A percentile compares a stretch with the other conserved stretches of the same genome.
These are phyloP conservation scores for Collichthys lucidus DNA, from an alignment of 2,113 vertebrate species.

Conservation along the genomic window DNA sequence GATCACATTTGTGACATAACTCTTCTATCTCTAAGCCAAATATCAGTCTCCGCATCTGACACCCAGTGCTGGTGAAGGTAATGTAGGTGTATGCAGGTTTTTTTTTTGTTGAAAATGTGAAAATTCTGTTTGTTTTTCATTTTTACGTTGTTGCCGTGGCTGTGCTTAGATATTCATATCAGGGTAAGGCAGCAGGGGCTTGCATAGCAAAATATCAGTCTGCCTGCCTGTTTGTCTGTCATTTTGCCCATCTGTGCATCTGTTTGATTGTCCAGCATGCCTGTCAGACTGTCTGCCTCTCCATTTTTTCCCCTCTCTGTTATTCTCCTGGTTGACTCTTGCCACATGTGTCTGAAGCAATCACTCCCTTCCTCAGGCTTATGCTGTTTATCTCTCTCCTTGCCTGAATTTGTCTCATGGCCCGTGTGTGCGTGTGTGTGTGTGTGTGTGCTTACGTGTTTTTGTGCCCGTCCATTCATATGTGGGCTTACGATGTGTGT, in stretches of 20 bases:
- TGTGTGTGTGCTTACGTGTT: conserved; percentile 27
- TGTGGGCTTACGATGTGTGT: conserved; percentile 37
- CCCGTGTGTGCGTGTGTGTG: neutral
- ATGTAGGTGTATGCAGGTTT: conserved; percentile 31
- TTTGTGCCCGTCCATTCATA: conserved; percentile 35
- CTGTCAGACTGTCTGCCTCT: conserved; percentile 49
- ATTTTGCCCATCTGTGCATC: conserved; percentile 51
- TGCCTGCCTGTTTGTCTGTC: conserved; percentile 34
- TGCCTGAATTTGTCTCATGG: conserved; percentile 29
- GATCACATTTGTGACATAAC: conserved; percentile 61
- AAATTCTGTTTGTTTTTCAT: conserved; percentile 56
- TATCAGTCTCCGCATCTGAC: conserved; percentile 61
- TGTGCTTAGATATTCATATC: conserved; percentile 52
- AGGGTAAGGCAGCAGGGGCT: conserved; percentile 32
- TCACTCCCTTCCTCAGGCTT: conserved; percentile 48
- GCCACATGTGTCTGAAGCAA: conserved; percentile 62
- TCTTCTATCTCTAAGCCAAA: conserved; percentile 67
- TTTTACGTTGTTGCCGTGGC: conserved; percentile 4
- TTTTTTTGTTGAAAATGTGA: conserved; percentile 63
- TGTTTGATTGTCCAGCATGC: conserved; percentile 48
- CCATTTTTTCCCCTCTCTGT: conserved; percentile 13
- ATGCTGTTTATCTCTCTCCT: conserved; percentile 49
- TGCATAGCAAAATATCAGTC: conserved; percentile 52
- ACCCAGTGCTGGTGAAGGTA: conserved; percentile 56
- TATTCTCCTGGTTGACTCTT: conserved; percentile 55